Base-by-base conservation (phyloP, 1,140 invertebrate genomes). In the Lineus longissimus region DNA sequence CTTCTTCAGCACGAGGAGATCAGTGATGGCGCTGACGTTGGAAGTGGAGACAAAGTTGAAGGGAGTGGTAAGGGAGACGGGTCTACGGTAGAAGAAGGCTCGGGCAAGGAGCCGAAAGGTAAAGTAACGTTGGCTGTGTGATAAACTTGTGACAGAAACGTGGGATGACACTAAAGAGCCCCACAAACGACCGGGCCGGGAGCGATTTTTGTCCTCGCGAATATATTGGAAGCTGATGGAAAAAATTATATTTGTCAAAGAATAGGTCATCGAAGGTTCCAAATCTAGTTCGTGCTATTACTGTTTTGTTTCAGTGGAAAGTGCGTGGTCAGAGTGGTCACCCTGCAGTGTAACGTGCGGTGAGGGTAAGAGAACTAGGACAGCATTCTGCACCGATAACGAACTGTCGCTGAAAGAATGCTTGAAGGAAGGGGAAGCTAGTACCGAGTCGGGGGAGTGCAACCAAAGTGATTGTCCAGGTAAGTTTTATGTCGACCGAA, bases 241-340 rank as follows among this genome's bases (percentile, higher is more conserved):
- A n/a, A n/a, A n/a, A n/a, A n/a, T n/a, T n/a, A n/a, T n/a, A n/a
- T n/a, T n/a, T n/a, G n/a, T n/a, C n/a, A n/a, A n/a, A n/a, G n/a
- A n/a, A n/a, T n/a, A n/a, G n/a, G n/a, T n/a, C n/a, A n/a, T n/a
- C n/a, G n/a, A n/a, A n/a, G n/a, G n/a, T n/a, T n/a, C n/a, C n/a
- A n/a, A n/a, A n/a, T n/a, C n/a, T n/a, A n/a, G n/a, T n/a, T n/a
- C n/a, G n/a, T 47, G 23, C n/a, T 2, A 45, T 25, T 23, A 9
- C 19, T 55, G 1, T 54, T 2, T 23, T 36, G 17, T 56, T 51
- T 33, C 36, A 62, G 36, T 65, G 17, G 27, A 15, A 0, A 57
- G 51, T 27, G 31, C 25, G 6, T 95, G 93, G 91, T 85, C 87
- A 15, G 87, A 91, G 61, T 90, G 92, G 92, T 86, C 89, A 33